Base-by-base conservation (phyloP, 2,797 vertebrate genomes). In the Aldrovandia affinis region DNA sequence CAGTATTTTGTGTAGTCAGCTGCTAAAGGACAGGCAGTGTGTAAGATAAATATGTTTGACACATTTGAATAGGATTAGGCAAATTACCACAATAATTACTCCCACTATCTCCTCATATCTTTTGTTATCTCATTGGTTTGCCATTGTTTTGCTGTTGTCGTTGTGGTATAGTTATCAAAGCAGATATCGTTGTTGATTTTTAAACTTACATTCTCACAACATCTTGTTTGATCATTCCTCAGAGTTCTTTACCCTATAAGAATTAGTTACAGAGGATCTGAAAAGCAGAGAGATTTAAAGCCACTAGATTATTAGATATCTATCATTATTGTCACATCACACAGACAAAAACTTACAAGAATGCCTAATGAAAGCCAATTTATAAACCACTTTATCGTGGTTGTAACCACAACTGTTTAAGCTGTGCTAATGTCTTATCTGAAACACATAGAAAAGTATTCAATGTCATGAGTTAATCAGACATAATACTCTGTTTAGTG, bases 181-280 rank as follows among this genome's bases (percentile, higher is more conserved):
- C 33, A 92, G 93, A 94, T 92, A 90, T 86, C 65, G 83, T 78
- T 55, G 78, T 89, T 88, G 15, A 75, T 90, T 88, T 89, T 77
- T 91, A 81, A 89, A 96, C 92, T 85, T 95, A 95, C 93, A 95
- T 96, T 95, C 95, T 95, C 47, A 85, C 95, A 80, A 96, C 95
- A 91, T 95, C 92, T 90, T 95, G 94, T 90, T 96, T 90, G 93
- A 97, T 96, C 96, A 93, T 95, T 88, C 94, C 93, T 90, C 93
- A 90, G 89, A 96, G 95, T 91, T 96, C 94, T 95, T 97, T 97
- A 96, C 98, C 97, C 83, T 94, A 88, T 87, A 88, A 94, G 89
- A 96, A 97, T 93, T 95, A 96, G 93, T 97, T 97, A 96, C 95
- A 95, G 90, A 95, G 93, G 93, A 95, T 96, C 96, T 95, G 91